Evolutionary conservation across 2,888 invertebrate genomes (phyloP).

Genomic region (Amiota communis): DNA sequence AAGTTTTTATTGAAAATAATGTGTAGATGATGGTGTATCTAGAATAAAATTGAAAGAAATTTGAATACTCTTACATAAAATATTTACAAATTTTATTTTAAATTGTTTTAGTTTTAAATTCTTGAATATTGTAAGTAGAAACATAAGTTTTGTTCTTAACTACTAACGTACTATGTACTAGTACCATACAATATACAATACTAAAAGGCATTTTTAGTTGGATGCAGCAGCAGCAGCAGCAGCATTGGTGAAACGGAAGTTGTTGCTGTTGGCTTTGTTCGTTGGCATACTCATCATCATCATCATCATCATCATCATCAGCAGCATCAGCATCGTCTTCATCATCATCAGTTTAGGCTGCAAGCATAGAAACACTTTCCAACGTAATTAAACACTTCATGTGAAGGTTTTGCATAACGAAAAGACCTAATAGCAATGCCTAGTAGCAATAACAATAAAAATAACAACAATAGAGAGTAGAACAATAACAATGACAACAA

Average conservation of each 20-base stretch:
- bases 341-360: not conserved
- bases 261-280: not conserved
- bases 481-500: slow-evolving; percentile 37
- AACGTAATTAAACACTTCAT: slow-evolving; percentile 38
- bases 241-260: not conserved
- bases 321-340: not conserved
- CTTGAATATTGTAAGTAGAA: not conserved
- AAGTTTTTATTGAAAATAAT: no score
- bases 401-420: slow-evolving; percentile 33
- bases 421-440: slow-evolving; percentile 23
- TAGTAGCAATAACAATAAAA: slow-evolving; percentile 36
- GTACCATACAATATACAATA: no score
- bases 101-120: not conserved
- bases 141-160: not conserved
- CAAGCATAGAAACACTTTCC: slow-evolving; percentile 19
- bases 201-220: not conserved
- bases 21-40: no score
- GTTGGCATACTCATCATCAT: not conserved
- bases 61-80: no score
- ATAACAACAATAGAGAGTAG: slow-evolving; percentile 45
- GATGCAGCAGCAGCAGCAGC: not conserved
- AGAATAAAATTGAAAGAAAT: no score
- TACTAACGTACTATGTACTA: no score
- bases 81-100: no score
- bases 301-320: not conserved